Percentiles rank a stretch among this genome's conserved stretches.
phyloP scores from a whole-genome alignment of 1,140 invertebrate species.

The Atta colombica region DNA sequence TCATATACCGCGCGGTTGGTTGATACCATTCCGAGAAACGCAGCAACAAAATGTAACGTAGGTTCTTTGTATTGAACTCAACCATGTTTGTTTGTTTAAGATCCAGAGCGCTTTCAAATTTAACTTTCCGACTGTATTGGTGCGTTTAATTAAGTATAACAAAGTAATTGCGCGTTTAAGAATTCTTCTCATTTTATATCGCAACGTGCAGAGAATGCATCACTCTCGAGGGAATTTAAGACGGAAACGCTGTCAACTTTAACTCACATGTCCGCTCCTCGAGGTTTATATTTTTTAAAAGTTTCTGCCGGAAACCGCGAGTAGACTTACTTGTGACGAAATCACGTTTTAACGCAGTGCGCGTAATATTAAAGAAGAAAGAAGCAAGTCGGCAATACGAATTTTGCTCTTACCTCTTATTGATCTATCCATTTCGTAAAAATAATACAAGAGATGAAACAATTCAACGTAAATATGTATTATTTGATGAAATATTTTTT shows the following conservation, averaged over 20 bases:
- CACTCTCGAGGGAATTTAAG: background rate
- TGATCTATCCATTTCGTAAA: background rate
- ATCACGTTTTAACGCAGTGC: conserved; percentile 39
- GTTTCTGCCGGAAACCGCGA: conserved; percentile 34
- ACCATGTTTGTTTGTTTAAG: conserved; percentile 20
- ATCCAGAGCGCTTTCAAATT: background rate
- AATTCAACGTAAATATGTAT: background rate
- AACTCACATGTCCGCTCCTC: conserved; percentile 41
- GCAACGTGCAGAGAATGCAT: background rate
- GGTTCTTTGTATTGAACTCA: conserved; percentile 1
- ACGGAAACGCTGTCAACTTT: conserved; percentile 42
- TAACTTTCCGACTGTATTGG: background rate
- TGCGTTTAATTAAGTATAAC: conserved; percentile 29
- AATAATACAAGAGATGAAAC: background rate
- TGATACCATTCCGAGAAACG: conserved; percentile 67
- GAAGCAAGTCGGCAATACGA: background rate
- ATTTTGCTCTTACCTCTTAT: background rate
- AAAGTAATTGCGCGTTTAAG: conserved; percentile 24
- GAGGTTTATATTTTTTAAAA: conserved; percentile 31
- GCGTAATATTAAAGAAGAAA: conserved; percentile 30
- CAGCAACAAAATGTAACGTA: conserved; percentile 60
- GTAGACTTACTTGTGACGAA: conserved; percentile 38
- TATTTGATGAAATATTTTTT: background rate
- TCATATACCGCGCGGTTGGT: conserved; percentile 48
- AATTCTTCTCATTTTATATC: conserved; percentile 15